Percentiles rank a stretch among this genome's conserved stretches.
Evolutionary conservation across 2,888 invertebrate genomes (phyloP).

Genomic region (Dryobotodes eremita): DNA sequence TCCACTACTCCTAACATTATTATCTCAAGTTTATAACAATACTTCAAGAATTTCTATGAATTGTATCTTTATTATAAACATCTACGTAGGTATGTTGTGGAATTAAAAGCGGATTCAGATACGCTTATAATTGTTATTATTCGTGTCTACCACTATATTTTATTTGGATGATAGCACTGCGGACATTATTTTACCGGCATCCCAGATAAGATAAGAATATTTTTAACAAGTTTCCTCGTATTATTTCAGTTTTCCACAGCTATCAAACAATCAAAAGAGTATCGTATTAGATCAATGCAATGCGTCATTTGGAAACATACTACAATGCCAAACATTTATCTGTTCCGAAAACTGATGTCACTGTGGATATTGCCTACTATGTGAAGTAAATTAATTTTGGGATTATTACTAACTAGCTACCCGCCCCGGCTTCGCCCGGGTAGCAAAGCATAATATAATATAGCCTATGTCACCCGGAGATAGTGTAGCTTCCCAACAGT

Average conservation of each 20-base stretch:
- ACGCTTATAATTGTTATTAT: constrained; percentile 11
- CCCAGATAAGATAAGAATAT: constrained; percentile 46
- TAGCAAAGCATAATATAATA: too few relatives aligned
- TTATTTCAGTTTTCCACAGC: constrained; percentile 32
- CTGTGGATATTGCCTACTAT: not conserved
- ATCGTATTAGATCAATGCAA: constrained; percentile 18
- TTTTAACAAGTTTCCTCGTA: constrained; percentile 30
- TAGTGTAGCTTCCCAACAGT: too few relatives aligned
- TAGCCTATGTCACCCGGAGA: too few relatives aligned
- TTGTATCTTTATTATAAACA: constrained; percentile 24
- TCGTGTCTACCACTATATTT: constrained; percentile 20
- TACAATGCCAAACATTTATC: constrained; percentile 1
- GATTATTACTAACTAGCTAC: constrained; percentile 8
- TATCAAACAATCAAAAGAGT: constrained; percentile 31
- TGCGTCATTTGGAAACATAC: constrained; percentile 22
- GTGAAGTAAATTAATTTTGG: not conserved
- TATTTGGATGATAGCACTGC: constrained; percentile 45
- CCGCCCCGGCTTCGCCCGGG: too few relatives aligned
- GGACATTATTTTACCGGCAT: constrained; percentile 30
- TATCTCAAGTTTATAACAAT: not conserved
- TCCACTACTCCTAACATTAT: not conserved
- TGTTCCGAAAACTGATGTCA: not conserved
- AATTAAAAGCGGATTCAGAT: constrained; percentile 31
- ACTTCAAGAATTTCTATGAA: not conserved
- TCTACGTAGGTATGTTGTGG: constrained; percentile 1